A percentile compares a stretch with the other conserved stretches of the same genome.
Conservation (phyloP, 2,888 invertebrate genomes). For the Hanleya hanleyi region DNA sequence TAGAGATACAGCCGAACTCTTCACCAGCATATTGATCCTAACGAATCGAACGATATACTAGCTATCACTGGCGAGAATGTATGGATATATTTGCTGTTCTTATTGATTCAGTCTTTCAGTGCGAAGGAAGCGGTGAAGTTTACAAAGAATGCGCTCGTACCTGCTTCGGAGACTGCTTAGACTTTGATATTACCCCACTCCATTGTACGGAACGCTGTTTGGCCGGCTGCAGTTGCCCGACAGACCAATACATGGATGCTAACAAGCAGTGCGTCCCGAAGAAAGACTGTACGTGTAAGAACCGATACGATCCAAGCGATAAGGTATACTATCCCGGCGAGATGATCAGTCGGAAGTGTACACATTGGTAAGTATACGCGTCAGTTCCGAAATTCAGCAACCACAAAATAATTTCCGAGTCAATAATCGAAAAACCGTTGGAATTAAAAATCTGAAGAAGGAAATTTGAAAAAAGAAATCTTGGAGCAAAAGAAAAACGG, state of each 20-base stretch:
- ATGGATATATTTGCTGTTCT: too few species aligned
- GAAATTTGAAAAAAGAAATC: too few species aligned
- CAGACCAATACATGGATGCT: slow-evolving; percentile 45
- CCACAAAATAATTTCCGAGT: too few species aligned
- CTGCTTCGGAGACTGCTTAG: background rate
- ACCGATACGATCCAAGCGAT: slow-evolving; percentile 7
- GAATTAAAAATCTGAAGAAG: too few species aligned
- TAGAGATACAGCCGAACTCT: too few species aligned
- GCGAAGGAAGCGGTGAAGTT: background rate
- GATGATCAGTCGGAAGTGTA: slow-evolving; percentile 24
- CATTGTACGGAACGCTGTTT: slow-evolving; percentile 71
- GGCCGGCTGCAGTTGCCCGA: slow-evolving; percentile 90
- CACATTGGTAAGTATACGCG: slow-evolving; percentile 24
- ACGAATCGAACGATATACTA: too few species aligned
- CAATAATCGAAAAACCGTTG: too few species aligned
- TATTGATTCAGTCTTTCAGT: background rate
- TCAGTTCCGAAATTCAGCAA: too few species aligned
- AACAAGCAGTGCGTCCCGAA: slow-evolving; percentile 22
- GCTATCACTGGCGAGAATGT: too few species aligned
- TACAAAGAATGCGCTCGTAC: background rate
- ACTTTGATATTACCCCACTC: background rate
- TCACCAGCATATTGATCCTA: too few species aligned
- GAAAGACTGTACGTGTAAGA: slow-evolving; percentile 28
- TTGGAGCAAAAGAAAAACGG: too few species aligned
- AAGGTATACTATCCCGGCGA: slow-evolving; percentile 22